A percentile compares a stretch with the other conserved stretches of the same genome.
phyloP scores from a whole-genome alignment of 2,797 vertebrate species.

The Luscinia luscinia region DNA sequence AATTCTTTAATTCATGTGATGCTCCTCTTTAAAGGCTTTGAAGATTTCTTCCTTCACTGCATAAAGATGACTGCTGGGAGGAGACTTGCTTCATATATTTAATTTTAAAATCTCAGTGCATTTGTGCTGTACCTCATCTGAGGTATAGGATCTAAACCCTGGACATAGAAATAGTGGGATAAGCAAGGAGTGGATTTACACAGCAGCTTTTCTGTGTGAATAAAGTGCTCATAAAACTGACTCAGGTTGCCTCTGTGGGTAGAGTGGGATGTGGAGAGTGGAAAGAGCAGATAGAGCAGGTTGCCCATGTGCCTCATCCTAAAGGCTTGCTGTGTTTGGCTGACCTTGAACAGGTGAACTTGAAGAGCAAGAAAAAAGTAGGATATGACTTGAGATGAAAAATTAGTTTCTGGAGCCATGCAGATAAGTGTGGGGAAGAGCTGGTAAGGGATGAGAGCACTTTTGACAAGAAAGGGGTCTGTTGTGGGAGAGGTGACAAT shows the following conservation, averaged over 20 bases:
- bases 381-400: neutral
- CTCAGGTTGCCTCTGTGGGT: neutral
- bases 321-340: neutral
- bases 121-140: neutral
- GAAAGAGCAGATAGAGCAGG: neutral
- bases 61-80: neutral
- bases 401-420: neutral
- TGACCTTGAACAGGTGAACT: neutral
- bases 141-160: neutral
- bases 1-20: neutral
- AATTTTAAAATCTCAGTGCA: neutral
- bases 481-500: neutral
- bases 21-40: neutral
- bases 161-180: neutral
- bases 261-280: neutral
- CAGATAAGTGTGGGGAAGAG: neutral
- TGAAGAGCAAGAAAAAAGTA: neutral
- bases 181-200: neutral
- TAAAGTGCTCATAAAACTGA: neutral
- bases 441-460: neutral
- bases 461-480: neutral
- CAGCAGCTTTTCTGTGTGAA: neutral
- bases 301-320: neutral
- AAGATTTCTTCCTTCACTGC: neutral
- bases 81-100: neutral